Percentiles rank a stretch among this genome's conserved stretches.
Evolutionary conservation across 2,888 invertebrate species (phyloP).

Genomic region (Psylliodes chrysocephalus): DNA sequence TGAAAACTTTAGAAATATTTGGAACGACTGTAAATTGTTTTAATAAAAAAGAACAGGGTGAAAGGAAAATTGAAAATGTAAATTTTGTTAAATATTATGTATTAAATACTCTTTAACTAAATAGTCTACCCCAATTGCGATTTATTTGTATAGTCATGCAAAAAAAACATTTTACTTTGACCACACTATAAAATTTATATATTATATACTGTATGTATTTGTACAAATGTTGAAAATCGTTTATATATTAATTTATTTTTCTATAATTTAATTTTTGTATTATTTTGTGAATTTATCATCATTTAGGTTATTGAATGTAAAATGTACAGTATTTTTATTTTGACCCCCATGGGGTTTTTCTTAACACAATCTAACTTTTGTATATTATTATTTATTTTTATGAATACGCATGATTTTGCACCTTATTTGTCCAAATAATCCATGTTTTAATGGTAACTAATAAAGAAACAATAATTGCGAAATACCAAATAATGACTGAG

Average conservation of each 20-base stretch:
- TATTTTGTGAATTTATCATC: slow-evolving; percentile 52
- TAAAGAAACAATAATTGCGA: slow-evolving; percentile 52
- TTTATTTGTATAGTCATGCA: too few species aligned
- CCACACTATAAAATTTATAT: slow-evolving; percentile 39
- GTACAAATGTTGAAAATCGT: slow-evolving; percentile 48
- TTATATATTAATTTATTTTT: slow-evolving; percentile 49
- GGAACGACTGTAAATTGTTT: too few species aligned
- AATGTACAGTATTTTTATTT: slow-evolving; percentile 56
- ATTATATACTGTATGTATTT: slow-evolving; percentile 46
- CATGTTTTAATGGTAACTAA: slow-evolving; percentile 61
- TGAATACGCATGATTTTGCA: slow-evolving; percentile 47
- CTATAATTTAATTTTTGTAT: slow-evolving; percentile 53
- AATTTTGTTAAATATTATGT: too few species aligned
- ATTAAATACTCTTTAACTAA: too few species aligned
- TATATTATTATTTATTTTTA: slow-evolving; percentile 63
- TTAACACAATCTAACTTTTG: slow-evolving; percentile 56
- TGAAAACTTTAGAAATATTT: too few species aligned
- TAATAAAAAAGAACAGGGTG: too few species aligned
- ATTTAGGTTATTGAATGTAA: slow-evolving; percentile 57
- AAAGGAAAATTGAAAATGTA: too few species aligned
- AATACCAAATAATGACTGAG: slow-evolving; percentile 60
- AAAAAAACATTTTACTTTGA: slow-evolving; percentile 41
- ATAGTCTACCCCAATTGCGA: too few species aligned
- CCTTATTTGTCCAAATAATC: slow-evolving; percentile 54
- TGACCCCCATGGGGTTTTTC: slow-evolving; percentile 59